Base-by-base conservation (phyloP, 2,888 invertebrate genomes). In the Xestia xanthographa region DNA sequence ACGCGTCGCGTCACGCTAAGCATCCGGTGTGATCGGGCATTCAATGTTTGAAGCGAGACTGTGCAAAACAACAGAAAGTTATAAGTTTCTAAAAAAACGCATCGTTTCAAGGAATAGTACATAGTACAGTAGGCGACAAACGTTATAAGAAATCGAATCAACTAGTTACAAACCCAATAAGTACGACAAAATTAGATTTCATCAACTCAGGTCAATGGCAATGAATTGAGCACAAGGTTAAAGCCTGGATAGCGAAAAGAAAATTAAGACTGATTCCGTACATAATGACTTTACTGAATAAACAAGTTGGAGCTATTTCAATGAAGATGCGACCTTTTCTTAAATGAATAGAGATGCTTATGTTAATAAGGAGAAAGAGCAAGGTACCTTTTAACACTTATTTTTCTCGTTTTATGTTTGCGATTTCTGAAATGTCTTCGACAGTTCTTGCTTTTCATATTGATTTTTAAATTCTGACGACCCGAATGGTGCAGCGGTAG, bases 151-250 rank as follows among this genome's bases (percentile, higher is more conserved):
- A 66, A 85, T 73, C 73, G 60, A 56, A 69, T 72, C 56, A 71
- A 65, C 38, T 75, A 73, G 71, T 73, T 69, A 65, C 5, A 60
- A 66, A 85, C 75, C 58, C 41, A 87, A 85, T 85, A 78, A 79
- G 29, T 75, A 65, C 48, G 76, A 58, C 38, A 58, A 62, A 83
- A 86, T 83, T 87, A 76, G 83, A 87, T 87, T 86, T 85, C 66
- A 53, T 66, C 48, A 62, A 66, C 53, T 9, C 26, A 60, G 79
- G 72, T 83, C 77, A 77, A 66, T 63, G 63, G 60, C 71, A 77
- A 63, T 74, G 38, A 74, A 80, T 67, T 12, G 60, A 58, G 84
- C 20, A 70, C 84, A 84, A 84, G 84, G 84, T 80, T 74, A 29
- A 45, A 60, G 53, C 60, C 43, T 45, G 12, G 53, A 62, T 29